phyloP scores from a whole-genome alignment of 2,113 vertebrate genomes.

The Paradoxurus hermaphroditus region DNA sequence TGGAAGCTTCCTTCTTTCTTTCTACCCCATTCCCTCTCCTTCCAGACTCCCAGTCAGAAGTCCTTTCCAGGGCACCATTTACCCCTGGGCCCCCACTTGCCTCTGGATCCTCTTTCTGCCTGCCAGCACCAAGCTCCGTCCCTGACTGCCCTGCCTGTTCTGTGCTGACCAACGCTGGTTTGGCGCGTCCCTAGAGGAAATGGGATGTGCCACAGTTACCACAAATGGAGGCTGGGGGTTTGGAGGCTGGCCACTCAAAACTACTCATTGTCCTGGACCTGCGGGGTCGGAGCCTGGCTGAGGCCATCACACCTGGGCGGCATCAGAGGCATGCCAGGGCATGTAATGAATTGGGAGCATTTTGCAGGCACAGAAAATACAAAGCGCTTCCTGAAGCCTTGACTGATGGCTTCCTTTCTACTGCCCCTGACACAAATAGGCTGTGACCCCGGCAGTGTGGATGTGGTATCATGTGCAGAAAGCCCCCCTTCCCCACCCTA shows the following conservation, averaged over 20 bases:
- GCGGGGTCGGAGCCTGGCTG: not conserved
- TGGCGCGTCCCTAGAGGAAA: not conserved
- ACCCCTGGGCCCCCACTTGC: accelerated
- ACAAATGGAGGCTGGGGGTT: accelerated
- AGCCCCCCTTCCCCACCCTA: slow-evolving; percentile 23
- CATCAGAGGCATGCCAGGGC: not conserved
- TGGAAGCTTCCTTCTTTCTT: not conserved
- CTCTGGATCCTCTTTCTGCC: not conserved
- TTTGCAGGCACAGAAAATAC: slow-evolving; percentile 33
- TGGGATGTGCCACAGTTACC: accelerated
- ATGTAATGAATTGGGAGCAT: not conserved
- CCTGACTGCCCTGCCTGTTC: not conserved
- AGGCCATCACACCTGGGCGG: accelerated
- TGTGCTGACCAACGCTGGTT: accelerated
- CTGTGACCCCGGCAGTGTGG: slow-evolving; percentile 1
- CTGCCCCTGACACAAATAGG: slow-evolving; percentile 57
- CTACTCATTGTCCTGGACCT: not conserved
- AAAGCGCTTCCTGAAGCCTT: slow-evolving; percentile 46
- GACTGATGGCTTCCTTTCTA: slow-evolving; percentile 48
- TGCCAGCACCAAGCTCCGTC: not conserved
- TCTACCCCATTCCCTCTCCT: not conserved
- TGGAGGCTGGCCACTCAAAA: not conserved
- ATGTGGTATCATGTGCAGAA: slow-evolving; percentile 29
- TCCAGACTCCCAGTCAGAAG: not conserved
- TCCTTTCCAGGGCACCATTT: not conserved